Conservation (phyloP, 2,113 vertebrate genomes). For the Channa argus region DNA sequence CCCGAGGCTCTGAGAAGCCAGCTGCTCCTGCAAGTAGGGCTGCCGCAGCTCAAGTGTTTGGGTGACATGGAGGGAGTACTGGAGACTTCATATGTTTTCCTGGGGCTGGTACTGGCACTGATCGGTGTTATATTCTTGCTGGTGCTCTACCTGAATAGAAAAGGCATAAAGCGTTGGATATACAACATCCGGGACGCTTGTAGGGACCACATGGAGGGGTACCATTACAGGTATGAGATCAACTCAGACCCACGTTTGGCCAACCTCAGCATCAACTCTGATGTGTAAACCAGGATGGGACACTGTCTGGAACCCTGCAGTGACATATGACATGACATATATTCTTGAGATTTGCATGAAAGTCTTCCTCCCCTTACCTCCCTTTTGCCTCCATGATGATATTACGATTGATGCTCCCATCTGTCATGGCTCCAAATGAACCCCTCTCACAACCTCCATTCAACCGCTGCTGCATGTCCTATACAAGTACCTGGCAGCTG, state of each 20-base stretch:
- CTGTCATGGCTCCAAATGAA: conserved; percentile 32
- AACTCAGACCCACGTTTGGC: conserved; percentile 94
- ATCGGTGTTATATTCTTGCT: conserved; percentile 97
- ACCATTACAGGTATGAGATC: conserved; percentile 98
- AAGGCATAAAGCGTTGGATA: conserved; percentile 98
- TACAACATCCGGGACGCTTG: conserved; percentile 98
- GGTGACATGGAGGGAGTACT: conserved; percentile 84
- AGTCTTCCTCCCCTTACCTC: conserved; percentile 62
- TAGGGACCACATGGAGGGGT: conserved; percentile 99
- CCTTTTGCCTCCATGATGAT: conserved; percentile 16
- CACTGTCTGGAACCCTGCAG: conserved; percentile 25
- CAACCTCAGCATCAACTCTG: conserved; percentile 95
- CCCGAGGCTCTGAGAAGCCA: conserved; percentile 81
- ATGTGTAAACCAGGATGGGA: conserved; percentile 84
- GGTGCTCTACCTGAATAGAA: conserved; percentile 97
- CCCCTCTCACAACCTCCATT: conserved; percentile 33
- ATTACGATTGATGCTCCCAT: conserved; percentile 38
- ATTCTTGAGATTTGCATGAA: conserved; percentile 87
- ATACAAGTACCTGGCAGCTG: conserved; percentile 58
- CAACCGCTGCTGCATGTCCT: conserved; percentile 65
- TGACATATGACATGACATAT: conserved; percentile 52
- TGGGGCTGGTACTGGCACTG: conserved; percentile 95
- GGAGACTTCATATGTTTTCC: conserved; percentile 96
- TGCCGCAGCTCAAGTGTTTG: conserved; percentile 77
- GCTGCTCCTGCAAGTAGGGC: conserved; percentile 81